Percentiles rank a stretch among this genome's conserved stretches.
phyloP scores from a whole-genome alignment of 2,888 invertebrate genomes.

The Diogma glabrata region DNA sequence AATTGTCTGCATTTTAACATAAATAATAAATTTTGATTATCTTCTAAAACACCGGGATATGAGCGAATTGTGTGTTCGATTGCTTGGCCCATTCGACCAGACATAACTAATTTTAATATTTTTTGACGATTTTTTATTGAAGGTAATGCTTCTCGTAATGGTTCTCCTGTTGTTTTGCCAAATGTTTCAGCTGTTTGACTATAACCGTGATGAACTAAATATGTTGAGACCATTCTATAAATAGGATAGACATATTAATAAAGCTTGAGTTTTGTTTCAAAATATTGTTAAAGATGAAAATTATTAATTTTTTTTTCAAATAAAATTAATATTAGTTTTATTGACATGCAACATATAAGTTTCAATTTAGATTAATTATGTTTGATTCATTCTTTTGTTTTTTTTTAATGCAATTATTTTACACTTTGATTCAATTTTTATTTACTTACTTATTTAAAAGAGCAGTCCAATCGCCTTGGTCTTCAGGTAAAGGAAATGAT shows the following conservation, averaged over 20 bases:
- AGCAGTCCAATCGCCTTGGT: conserved; percentile 85
- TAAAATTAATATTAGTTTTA: too few species aligned
- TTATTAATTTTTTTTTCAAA: too few species aligned
- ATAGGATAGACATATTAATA: too few species aligned
- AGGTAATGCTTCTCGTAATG: conserved; percentile 81
- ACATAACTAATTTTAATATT: conserved; percentile 83
- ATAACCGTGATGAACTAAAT: conserved; percentile 96
- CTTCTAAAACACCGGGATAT: conserved; percentile 88
- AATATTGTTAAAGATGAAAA: too few species aligned
- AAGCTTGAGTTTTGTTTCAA: too few species aligned
- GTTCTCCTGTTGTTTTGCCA: conserved; percentile 78
- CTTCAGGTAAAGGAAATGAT: conserved; percentile 74
- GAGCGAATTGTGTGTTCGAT: conserved; percentile 78
- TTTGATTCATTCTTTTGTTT: too few species aligned
- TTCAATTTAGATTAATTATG: too few species aligned
- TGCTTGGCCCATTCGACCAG: conserved; percentile 92
- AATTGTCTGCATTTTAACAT: conserved; percentile 96
- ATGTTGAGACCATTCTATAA: conserved; percentile 88
- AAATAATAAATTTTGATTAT: conserved; percentile 83
- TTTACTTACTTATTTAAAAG: conserved; percentile 73
- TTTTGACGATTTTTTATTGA: conserved; percentile 95
- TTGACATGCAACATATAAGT: too few species aligned
- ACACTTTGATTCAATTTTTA: neutral
- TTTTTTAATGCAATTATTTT: too few species aligned
- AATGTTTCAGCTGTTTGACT: conserved; percentile 94